Evolutionary conservation across 1,140 invertebrate genomes (phyloP).

Genomic region (Gonatopus flavifemur): DNA sequence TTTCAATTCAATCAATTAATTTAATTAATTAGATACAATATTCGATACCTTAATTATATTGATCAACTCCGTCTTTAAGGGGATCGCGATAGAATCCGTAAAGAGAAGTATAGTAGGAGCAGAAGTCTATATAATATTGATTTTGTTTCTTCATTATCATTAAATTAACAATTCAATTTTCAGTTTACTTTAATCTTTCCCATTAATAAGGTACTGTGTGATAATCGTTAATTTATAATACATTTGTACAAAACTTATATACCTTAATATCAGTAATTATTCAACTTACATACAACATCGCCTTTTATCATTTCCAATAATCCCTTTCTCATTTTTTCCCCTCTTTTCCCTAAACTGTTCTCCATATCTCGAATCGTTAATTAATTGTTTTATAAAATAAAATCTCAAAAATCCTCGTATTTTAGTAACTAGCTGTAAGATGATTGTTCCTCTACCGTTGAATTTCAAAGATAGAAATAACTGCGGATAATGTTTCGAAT

Average conservation of each 20-base stretch:
- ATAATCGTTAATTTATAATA: constrained; percentile 49
- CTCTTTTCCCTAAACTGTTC: no score
- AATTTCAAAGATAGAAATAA: no score
- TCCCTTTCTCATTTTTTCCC: constrained; percentile 3
- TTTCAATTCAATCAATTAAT: constrained; percentile 46
- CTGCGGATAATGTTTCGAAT: no score
- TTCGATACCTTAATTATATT: constrained; percentile 42
- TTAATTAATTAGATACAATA: constrained; percentile 36
- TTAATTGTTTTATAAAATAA: no score
- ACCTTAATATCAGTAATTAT: constrained; percentile 48
- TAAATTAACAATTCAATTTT: constrained; percentile 32
- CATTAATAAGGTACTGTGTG: constrained; percentile 36
- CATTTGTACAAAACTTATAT: constrained; percentile 54
- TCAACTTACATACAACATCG: constrained; percentile 27
- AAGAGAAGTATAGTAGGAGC: constrained; percentile 6
- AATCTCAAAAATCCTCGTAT: no score
- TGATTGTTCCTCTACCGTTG: no score
- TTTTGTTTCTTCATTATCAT: constrained; percentile 36
- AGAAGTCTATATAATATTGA: constrained; percentile 26
- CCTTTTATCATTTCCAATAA: constrained; percentile 13
- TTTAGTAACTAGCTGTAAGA: no score
- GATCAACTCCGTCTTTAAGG: constrained; percentile 12
- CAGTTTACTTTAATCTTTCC: constrained; percentile 25
- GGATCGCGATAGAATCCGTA: neutral
- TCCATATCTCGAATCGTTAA: no score